These are phyloP conservation scores for Gymnothorax javanicus DNA, from an alignment of 2,797 vertebrate genomes.

Conservation along the genomic window DNA sequence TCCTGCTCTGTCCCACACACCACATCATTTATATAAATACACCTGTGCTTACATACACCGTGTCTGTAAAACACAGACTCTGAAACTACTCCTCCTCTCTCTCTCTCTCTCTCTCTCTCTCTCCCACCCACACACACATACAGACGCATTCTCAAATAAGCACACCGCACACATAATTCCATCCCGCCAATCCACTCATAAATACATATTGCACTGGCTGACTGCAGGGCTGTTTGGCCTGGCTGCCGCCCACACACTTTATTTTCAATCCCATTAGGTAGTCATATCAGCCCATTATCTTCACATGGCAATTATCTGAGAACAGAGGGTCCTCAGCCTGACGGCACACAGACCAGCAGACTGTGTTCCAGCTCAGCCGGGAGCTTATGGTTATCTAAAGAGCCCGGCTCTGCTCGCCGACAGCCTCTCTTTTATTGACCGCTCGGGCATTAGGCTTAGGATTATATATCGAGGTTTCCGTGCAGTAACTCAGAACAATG, in stretches of 20 bases:
- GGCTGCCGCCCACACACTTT: constrained; percentile 21
- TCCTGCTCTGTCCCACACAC: not conserved
- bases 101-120: not conserved
- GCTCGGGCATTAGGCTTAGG: not conserved
- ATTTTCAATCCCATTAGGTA: constrained; percentile 33
- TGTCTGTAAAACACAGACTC: not conserved
- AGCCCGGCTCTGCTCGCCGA: not conserved
- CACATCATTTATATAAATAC: not conserved
- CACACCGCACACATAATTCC: constrained; percentile 18
- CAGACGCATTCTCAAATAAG: constrained; percentile 3
- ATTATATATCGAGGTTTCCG: not conserved
- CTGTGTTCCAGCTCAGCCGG: not conserved
- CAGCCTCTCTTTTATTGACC: not conserved
- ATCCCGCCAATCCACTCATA: not conserved
- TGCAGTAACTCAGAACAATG: not conserved
- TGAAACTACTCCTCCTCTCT: not conserved
- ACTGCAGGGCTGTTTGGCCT: constrained; percentile 26
- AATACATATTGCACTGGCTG: constrained; percentile 18
- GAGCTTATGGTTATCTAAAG: not conserved
- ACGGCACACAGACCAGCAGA: not conserved
- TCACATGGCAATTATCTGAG: constrained; percentile 46
- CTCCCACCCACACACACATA: not conserved
- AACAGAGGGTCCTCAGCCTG: constrained; percentile 17
- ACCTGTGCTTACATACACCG: not conserved
- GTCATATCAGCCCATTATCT: constrained; percentile 38